Evolutionary conservation across 2,888 invertebrate species (phyloP).

Genomic region (Limnephilus rhombicus): DNA sequence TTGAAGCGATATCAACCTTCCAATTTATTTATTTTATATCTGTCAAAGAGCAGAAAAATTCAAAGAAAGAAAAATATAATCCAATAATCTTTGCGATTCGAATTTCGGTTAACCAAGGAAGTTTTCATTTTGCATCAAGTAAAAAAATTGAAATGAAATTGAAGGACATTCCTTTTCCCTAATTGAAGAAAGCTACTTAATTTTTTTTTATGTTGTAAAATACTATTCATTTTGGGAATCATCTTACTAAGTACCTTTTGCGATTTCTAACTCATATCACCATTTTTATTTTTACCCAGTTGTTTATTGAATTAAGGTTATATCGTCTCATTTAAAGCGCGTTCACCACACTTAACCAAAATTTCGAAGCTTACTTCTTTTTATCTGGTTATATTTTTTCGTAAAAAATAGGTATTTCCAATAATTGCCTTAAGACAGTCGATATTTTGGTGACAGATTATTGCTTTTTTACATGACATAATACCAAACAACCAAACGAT

Average conservation of each 20-base stretch:
- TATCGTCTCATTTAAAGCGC: neutral
- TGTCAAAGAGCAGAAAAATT: neutral
- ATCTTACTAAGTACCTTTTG: neutral
- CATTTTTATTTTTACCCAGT: neutral
- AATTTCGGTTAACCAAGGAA: neutral
- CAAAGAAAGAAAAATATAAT: too few species aligned
- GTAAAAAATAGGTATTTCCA: neutral
- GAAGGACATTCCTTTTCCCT: neutral
- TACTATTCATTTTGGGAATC: neutral
- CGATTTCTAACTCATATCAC: neutral
- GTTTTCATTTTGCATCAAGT: neutral
- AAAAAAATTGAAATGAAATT: neutral
- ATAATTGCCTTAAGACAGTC: neutral
- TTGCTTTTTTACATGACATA: neutral
- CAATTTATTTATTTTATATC: neutral
- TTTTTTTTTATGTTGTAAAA: neutral
- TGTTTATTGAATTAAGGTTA: neutral
- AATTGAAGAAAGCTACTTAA: neutral
- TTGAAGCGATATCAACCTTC: neutral
- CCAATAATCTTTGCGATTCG: neutral
- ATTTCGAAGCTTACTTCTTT: too few species aligned
- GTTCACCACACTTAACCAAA: neutral
- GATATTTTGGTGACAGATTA: neutral
- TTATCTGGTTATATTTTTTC: neutral
- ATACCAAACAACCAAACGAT: neutral